Evolutionary conservation across 2,888 invertebrate genomes (phyloP).

Genomic region (Asteroscopus sphinx): DNA sequence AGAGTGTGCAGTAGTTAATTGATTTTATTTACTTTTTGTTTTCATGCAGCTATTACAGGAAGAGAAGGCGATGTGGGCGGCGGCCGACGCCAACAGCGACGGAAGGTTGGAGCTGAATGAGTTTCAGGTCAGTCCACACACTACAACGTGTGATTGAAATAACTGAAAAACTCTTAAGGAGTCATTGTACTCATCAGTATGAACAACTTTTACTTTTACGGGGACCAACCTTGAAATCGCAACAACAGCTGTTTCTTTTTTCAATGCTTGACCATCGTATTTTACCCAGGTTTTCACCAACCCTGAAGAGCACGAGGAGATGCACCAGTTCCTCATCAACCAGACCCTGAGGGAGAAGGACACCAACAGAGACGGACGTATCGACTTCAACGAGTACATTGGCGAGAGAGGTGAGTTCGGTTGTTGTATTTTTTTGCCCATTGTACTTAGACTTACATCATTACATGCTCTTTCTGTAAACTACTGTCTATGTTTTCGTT

Average conservation of each 20-base stretch:
- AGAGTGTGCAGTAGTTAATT: too few relatives aligned
- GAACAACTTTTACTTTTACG: too few relatives aligned
- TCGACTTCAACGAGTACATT: conserved; percentile 96
- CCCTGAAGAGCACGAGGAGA: conserved; percentile 97
- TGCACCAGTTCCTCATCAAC: conserved; percentile 94
- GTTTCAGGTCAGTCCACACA: conserved; percentile 89
- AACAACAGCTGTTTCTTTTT: too few relatives aligned
- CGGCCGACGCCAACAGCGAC: conserved; percentile 96
- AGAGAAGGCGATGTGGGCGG: conserved; percentile 95
- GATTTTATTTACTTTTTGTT: not conserved
- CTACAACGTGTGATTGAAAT: too few relatives aligned
- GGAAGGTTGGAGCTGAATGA: conserved; percentile 93
- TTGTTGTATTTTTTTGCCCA: too few relatives aligned
- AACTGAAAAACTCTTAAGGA: too few relatives aligned
- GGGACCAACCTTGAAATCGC: too few relatives aligned
- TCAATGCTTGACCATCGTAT: not conserved
- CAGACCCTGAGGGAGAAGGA: conserved; percentile 97
- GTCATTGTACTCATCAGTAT: too few relatives aligned
- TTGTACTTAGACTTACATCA: too few relatives aligned
- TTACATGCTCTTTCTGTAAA: too few relatives aligned
- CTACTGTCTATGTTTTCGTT: too few relatives aligned
- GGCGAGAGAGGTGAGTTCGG: conserved; percentile 91
- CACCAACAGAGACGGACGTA: conserved; percentile 94
- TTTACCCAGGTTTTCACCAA: conserved; percentile 93
- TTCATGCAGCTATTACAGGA: conserved; percentile 91